A percentile compares a stretch with the other conserved stretches of the same genome.
phyloP scores from a whole-genome alignment of 2,797 vertebrate genomes.

The Melanogrammus aeglefinus region DNA sequence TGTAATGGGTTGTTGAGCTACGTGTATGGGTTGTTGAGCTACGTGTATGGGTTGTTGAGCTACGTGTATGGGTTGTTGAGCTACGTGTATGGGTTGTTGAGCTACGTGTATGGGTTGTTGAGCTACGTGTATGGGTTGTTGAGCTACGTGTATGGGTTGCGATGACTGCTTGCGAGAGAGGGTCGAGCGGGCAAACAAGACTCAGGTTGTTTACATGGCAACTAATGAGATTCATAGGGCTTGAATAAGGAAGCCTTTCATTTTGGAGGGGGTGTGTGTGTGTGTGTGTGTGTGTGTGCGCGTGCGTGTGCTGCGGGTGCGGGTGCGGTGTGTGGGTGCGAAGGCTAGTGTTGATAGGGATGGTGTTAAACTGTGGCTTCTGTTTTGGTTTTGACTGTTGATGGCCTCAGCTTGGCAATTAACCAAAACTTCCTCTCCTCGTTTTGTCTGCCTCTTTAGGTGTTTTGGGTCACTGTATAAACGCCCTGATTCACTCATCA shows the following conservation, averaged over 20 bases:
- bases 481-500: conserved; percentile 98
- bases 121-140: no score
- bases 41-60: no score
- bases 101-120: no score
- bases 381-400: conserved; percentile 54
- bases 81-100: no score
- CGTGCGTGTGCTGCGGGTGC: not conserved
- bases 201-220: conserved; percentile 54
- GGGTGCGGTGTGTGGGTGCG: conserved; percentile 25
- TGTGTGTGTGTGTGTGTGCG: conserved; percentile 39
- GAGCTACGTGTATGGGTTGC: conserved; percentile 33
- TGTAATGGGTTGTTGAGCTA: no score
- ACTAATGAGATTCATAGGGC: conserved; percentile 69
- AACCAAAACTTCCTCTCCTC: not conserved
- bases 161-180: conserved; percentile 48
- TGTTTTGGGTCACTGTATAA: conserved; percentile 99
- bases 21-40: no score
- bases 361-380: conserved; percentile 54
- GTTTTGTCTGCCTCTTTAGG: conserved; percentile 67
- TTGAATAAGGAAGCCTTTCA: conserved; percentile 79
- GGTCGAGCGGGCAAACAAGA: conserved; percentile 58
- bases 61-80: no score
- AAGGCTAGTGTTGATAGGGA: conserved; percentile 39
- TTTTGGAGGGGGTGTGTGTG: conserved; percentile 57
- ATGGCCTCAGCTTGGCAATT: conserved; percentile 54